Base-by-base conservation (phyloP, 2,113 vertebrate species). In the Pituophis catenifer region DNA sequence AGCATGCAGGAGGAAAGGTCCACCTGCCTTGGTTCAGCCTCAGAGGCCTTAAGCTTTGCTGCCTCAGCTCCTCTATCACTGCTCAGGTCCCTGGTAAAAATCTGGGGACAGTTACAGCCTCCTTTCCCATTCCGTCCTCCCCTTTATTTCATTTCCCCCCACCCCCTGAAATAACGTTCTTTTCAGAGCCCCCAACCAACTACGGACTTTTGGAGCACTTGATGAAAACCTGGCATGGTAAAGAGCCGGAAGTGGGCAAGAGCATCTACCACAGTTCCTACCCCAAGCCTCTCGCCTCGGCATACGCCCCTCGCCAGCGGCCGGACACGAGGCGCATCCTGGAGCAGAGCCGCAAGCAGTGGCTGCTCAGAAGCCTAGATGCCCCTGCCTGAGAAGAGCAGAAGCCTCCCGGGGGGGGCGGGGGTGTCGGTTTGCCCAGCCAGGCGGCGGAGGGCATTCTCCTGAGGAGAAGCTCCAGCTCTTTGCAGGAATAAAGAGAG, bases 151-250 rank as follows among this genome's bases (percentile, higher is more conserved):
- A 12, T 29, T 15, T 11, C 5, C 62, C 24, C 10, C 26, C 9
- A 29, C 24, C 53, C 17, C 19, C 19, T 7, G 12, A 65, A 44
- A 19, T 3, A 8, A 6, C 88, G 94, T 92, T 93, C 94, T 5
- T 92, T 92, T 89, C 96, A 98, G 98, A 94, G 38, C 97, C 98
- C 92, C 98, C 98, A 24, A 98, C 97, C 44, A 98, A 97, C 95
- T 97, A 97, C 0, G 98, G 98, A n/a, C 97, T 96, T 3, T 94
- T 89, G 0, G 92, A 97, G 94, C 95, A 93, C 23, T 95, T 97
- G 96, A 95, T 92, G 96, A 94, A 85, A 81, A 94, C 91, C 58
- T 96, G 97, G 96, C 21, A 90, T 0, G 0, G 93, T 29, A 70
- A 93, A 1, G 86, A 94, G 86, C 5, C 1, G 9, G 88, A 81